A percentile compares a stretch with the other conserved stretches of the same genome.
These are phyloP conservation scores for Dryobota labecula DNA, from an alignment of 2,888 invertebrate species.

Conservation along the genomic window DNA sequence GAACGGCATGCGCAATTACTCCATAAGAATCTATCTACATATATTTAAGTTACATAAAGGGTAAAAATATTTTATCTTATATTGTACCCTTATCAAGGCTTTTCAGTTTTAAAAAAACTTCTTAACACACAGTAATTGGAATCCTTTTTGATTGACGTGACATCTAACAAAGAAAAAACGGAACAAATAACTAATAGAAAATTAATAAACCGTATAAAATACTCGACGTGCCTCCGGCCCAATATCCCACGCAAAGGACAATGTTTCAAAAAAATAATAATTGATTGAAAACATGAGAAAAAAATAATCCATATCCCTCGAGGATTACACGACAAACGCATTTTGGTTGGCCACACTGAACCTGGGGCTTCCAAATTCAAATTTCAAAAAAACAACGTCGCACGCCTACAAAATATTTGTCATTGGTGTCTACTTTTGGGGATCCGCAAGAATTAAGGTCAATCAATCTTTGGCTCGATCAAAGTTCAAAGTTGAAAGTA, in stretches of 20 bases:
- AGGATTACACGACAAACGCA: slow-evolving; percentile 90
- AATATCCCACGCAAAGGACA: slow-evolving; percentile 83
- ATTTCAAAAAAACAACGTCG: slow-evolving; percentile 74
- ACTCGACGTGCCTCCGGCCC: slow-evolving; percentile 70
- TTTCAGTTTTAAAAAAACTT: background rate
- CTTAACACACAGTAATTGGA: slow-evolving; percentile 35
- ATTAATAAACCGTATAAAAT: slow-evolving; percentile 83
- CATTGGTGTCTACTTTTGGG: slow-evolving; percentile 68
- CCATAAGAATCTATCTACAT: background rate
- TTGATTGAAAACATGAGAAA: slow-evolving; percentile 78
- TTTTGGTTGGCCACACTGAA: slow-evolving; percentile 89
- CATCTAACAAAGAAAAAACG: slow-evolving; percentile 55
- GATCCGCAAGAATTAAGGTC: slow-evolving; percentile 41
- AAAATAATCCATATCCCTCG: slow-evolving; percentile 86
- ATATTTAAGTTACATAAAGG: background rate
- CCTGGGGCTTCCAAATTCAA: slow-evolving; percentile 80
- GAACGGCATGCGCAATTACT: too few species aligned
- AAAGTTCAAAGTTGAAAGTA: background rate
- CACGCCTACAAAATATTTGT: slow-evolving; percentile 72
- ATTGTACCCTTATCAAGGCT: background rate
- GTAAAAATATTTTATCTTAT: background rate
- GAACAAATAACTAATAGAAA: slow-evolving; percentile 82
- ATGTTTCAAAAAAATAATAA: slow-evolving; percentile 83
- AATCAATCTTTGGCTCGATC: background rate
- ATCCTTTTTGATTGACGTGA: slow-evolving; percentile 47